Evolutionary conservation across 2,797 vertebrate genomes (phyloP), one percentile per base, ranked within the genome.

Genomic region (Momotus momota): DNA sequence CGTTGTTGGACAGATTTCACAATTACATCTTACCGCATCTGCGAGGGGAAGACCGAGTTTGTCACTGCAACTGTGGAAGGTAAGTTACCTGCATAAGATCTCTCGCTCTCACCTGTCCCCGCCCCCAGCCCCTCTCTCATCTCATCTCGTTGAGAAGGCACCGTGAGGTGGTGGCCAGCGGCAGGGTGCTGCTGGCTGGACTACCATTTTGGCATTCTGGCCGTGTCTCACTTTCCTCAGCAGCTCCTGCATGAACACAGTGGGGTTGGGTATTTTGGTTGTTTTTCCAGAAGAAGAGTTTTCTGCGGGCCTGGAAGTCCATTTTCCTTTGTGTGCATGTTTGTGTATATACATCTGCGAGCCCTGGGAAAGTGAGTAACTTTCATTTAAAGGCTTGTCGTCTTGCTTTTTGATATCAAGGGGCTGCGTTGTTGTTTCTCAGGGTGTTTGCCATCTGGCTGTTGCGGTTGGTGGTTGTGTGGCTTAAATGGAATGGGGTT

Each of bases 21-120:
- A 99, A 99, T 99, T 99, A 99, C 98, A 99, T 99, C 98, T 97
- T 99, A 98, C 99, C 99, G 98, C 99, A 99, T 98, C 98, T 99
- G 97, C 97, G 99, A 98, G 99, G 99, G 97, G 99, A 99, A 97
- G 99, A 99, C 98, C 99, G 99, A 95, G 99, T 99, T 98, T 99
- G 99, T 97, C 99, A 99, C 98, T 99, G 99, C 99, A 99, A 99
- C 99, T 99, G 99, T 98, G 99, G 99, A 97, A 99, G 99, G 99
- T 99, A 98, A 99, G 98, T 96, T 51, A 54, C 93, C 93, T 54
- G 73, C 75, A 9, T 7, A 7, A 5, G 25, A 1, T 4, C 23
- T 12, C 23, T 7, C 71, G 35, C 35, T 35, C 35, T 43, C 13
- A n/a, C 58, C 35, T 15, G 31, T 12, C 43, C 45, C 64, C 43